phyloP scores from a whole-genome alignment of 2,888 invertebrate genomes.

The Prosapia bicincta region DNA sequence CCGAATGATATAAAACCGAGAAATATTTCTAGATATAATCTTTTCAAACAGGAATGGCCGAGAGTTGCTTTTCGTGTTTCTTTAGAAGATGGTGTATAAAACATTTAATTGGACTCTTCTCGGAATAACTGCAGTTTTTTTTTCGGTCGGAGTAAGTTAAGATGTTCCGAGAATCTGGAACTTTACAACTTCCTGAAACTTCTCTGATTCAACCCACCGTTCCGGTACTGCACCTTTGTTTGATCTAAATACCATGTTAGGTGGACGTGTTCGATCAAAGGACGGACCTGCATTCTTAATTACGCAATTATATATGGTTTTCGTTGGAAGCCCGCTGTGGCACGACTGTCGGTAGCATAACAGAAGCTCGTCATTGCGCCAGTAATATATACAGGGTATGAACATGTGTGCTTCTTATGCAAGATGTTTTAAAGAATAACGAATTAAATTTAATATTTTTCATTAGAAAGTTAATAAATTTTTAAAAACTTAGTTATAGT shows the following conservation, averaged over 20 bases:
- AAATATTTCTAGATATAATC: neutral
- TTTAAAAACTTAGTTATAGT: too few species aligned
- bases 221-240: neutral
- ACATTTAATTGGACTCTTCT: neutral
- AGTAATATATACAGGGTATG: too few species aligned
- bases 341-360: too few species aligned
- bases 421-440: too few species aligned
- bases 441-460: too few species aligned
- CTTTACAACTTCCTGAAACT: constrained; percentile 2
- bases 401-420: too few species aligned
- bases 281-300: neutral
- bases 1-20: neutral
- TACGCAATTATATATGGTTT: neutral
- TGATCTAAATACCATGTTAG: neutral
- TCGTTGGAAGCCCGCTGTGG: too few species aligned
- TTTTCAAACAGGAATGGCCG: neutral
- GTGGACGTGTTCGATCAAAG: neutral
- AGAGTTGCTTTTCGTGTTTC: neutral
- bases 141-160: neutral
- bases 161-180: neutral
- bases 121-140: neutral
- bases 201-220: neutral
- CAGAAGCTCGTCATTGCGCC: too few species aligned
- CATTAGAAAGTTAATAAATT: too few species aligned
- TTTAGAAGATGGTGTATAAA: neutral